phyloP scores from a whole-genome alignment of 2,888 invertebrate species.

The Drosophila paranaensis region DNA sequence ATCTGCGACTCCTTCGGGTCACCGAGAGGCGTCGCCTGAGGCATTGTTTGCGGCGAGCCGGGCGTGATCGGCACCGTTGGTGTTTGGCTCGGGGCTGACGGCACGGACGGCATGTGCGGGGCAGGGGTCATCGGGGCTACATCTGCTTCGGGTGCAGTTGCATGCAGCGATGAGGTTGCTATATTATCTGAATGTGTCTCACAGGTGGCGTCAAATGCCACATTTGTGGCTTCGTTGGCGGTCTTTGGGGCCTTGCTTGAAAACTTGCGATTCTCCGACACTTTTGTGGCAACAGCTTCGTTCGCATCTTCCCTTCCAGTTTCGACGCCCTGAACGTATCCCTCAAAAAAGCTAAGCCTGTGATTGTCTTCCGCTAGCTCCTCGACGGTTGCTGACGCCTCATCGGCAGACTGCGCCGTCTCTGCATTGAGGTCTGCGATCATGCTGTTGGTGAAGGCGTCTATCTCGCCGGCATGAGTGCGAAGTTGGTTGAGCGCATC shows the following conservation, averaged over 20 bases:
- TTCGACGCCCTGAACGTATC: constrained; percentile 34
- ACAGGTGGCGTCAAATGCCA: neutral
- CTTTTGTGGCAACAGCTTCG: neutral
- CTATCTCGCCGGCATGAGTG: constrained; percentile 66
- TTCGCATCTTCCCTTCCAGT: neutral
- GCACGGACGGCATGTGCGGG: neutral
- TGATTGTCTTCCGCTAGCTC: constrained; percentile 1
- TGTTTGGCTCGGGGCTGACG: constrained; percentile 5
- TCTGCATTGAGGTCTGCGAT: constrained; percentile 38
- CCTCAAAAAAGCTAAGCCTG: constrained; percentile 29
- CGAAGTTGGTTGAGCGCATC: constrained; percentile 67
- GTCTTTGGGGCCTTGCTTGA: no score
- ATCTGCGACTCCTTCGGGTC: constrained; percentile 42
- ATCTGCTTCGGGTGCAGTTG: constrained; percentile 11
- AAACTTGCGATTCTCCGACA: neutral
- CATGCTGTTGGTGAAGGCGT: constrained; percentile 67
- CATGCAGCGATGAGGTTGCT: neutral
- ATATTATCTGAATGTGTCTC: neutral
- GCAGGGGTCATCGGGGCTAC: constrained; percentile 25
- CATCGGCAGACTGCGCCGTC: neutral
- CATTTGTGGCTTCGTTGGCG: neutral
- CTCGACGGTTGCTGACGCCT: neutral
- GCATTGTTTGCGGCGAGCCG: constrained; percentile 16
- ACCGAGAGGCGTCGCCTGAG: constrained; percentile 22
- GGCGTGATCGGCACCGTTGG: constrained; percentile 19